Conservation (phyloP, 64 coral and sea anemone genomes). For the Stylophora pistillata region DNA sequence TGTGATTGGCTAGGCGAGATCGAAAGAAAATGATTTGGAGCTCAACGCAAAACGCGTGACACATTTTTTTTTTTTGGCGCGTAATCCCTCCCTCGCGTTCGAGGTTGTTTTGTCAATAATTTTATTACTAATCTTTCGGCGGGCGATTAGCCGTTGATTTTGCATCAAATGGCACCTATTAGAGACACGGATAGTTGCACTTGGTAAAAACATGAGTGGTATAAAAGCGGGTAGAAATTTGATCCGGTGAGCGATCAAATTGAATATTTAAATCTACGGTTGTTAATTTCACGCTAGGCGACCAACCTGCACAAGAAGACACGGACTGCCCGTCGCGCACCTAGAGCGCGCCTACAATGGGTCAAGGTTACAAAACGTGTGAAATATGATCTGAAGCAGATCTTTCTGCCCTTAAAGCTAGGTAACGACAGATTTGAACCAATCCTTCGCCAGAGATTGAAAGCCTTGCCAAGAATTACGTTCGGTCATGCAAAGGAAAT, state of each 20-base stretch:
- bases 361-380: not conserved
- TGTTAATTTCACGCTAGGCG: not conserved
- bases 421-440: not conserved
- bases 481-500: too few relatives aligned
- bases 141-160: not conserved
- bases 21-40: not conserved
- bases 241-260: too few relatives aligned
- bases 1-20: not conserved
- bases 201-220: not conserved
- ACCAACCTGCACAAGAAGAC: not conserved
- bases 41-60: constrained; percentile 10
- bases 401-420: too few relatives aligned
- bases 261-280: not conserved
- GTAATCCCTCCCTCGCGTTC: not conserved
- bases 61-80: constrained; percentile 7
- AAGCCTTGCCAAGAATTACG: too few relatives aligned
- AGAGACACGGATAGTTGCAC: not conserved
- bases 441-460: not conserved
- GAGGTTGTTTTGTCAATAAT: not conserved
- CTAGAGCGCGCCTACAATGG: not conserved
- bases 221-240: not conserved
- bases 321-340: not conserved
- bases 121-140: not conserved
- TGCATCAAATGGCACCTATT: not conserved
- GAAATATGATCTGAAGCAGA: not conserved